Base-by-base conservation (phyloP, 2,888 invertebrate species). In the Cerastoderma edule region DNA sequence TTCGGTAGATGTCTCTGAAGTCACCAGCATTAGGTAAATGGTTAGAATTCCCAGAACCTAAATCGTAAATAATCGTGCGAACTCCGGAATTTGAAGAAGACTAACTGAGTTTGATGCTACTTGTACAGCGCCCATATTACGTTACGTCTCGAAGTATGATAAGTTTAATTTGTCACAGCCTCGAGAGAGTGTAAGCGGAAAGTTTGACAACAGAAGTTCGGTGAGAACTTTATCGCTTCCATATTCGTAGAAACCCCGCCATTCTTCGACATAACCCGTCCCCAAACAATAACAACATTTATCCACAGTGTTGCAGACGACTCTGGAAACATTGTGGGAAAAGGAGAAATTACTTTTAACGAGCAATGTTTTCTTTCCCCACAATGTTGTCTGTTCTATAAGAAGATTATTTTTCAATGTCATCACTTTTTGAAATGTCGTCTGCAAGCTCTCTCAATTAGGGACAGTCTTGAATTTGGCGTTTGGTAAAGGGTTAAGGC, bases 81-180 rank as follows among this genome's bases (percentile, higher is more conserved):
- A 8, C 24, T 13, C 10, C 27, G 27, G 27, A 53, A 10, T 6
- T 53, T 53, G 53, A 53, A 24, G 5, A 53, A 27, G 13, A 5
- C 27, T 53, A 53, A 53, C 27, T 53, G 22, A 24, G 53, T 53
- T 53, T 53, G 24, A 13, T 53, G 2, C 2, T 27, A 6, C 13
- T 33, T 57, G 22, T 4, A 57, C 24, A 30, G 16, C 8, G 4
- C 4, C 33, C 39, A 48, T 30, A 65, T 65, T 65, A 28, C 46
- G 30, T 65, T 65, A 65, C 30, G 65, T 65, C 65, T 24, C 13
- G 44, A 48, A 28, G 19, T 16, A 46, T 65, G 44, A 46, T 44
- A 28, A 44, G n/a, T 65, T 44, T 65, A 39, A 65, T 65, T 65
- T 65, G 48, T 65, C 44, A 35, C 24, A 22, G 33, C n/a, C 22